phyloP scores from a whole-genome alignment of 2,888 invertebrate species.

The Xestia xanthographa region DNA sequence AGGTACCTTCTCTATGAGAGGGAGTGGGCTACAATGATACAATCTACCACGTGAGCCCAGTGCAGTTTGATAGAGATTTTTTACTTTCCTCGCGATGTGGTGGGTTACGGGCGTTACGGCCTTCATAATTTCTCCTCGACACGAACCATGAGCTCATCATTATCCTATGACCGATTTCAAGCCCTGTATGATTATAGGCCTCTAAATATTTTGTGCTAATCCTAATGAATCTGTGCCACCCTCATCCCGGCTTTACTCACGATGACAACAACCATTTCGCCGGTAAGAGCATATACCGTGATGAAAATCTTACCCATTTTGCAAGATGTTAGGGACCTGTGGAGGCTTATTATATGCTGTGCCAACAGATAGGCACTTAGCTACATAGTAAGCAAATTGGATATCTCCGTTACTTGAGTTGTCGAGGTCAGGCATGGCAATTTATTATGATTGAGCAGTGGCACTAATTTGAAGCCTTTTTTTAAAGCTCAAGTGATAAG shows the following conservation, averaged over 20 bases:
- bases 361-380: neutral
- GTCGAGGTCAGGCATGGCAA: neutral
- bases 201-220: neutral
- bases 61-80: neutral
- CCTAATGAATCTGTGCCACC: neutral
- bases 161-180: neutral
- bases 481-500: neutral
- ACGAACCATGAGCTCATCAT: too few relatives aligned
- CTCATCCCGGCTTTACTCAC: neutral
- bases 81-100: too few relatives aligned
- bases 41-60: too few relatives aligned
- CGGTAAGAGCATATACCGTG: neutral
- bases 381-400: conserved; percentile 1
- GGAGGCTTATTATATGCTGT: neutral
- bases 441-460: neutral
- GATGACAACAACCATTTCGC: neutral
- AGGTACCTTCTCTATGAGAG: neutral
- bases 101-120: too few relatives aligned
- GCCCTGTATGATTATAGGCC: neutral
- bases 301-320: neutral
- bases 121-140: too few relatives aligned
- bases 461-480: neutral
- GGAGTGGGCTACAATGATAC: too few relatives aligned
- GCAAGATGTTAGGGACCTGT: neutral
- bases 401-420: neutral